These are phyloP conservation scores for Lasioglossum oenotherae DNA, from an alignment of 2,888 invertebrate genomes.

Conservation along the genomic window DNA sequence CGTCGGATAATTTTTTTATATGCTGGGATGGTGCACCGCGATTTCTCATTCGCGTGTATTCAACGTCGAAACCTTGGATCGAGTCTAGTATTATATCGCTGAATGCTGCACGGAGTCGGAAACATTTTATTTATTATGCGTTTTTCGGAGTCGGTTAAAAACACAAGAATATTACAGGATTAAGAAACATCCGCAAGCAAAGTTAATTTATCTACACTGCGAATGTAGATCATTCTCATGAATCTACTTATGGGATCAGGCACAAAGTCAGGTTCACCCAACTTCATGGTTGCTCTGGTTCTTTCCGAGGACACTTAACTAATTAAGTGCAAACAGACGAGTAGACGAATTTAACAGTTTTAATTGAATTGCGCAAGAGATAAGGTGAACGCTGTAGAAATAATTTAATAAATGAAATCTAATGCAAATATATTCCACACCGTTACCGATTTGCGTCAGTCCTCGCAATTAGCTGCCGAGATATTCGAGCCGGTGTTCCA, in stretches of 20 bases:
- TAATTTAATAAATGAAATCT: background rate
- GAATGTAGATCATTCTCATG: background rate
- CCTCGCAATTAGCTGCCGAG: no score
- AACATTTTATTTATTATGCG: background rate
- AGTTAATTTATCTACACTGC: background rate
- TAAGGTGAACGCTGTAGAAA: background rate
- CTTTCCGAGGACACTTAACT: background rate
- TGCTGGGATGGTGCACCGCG: background rate
- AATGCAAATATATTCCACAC: background rate
- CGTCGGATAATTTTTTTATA: background rate
- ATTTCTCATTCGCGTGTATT: background rate
- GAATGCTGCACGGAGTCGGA: background rate
- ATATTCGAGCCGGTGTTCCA: no score
- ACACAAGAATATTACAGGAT: background rate
- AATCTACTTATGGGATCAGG: background rate
- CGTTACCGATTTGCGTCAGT: no score
- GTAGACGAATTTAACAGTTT: background rate
- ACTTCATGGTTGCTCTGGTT: background rate
- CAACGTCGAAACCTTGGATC: background rate
- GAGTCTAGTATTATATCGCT: background rate
- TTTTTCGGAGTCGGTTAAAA: no score
- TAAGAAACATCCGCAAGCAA: background rate
- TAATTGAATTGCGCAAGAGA: background rate
- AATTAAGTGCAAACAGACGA: background rate
- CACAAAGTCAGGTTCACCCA: background rate